phyloP scores from a whole-genome alignment of 2,888 invertebrate genomes.

The Eupithecia insigniata region DNA sequence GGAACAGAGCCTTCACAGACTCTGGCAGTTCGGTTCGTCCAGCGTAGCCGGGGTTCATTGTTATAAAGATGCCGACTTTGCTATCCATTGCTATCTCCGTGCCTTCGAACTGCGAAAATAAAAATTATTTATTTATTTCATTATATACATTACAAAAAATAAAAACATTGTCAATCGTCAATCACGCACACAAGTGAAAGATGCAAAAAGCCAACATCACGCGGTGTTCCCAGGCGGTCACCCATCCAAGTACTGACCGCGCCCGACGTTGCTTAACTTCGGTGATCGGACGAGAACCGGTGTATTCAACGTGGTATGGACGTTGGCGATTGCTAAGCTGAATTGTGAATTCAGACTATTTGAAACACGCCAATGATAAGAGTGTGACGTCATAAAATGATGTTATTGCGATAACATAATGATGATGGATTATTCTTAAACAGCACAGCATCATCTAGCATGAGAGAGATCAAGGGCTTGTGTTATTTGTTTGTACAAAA shows the following conservation, averaged over 20 bases:
- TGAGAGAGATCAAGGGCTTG: too few species aligned
- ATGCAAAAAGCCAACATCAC: slow-evolving; percentile 45
- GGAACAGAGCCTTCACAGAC: slow-evolving; percentile 94
- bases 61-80: slow-evolving; percentile 96
- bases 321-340: slow-evolving; percentile 52
- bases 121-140: too few species aligned
- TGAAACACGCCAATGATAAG: too few species aligned
- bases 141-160: not conserved
- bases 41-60: slow-evolving; percentile 97
- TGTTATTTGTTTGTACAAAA: too few species aligned
- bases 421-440: too few species aligned
- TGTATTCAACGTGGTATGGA: slow-evolving; percentile 71
- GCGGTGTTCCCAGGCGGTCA: slow-evolving; percentile 72
- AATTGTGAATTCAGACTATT: too few species aligned
- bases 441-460: too few species aligned
- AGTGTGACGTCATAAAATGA: slow-evolving; percentile 25
- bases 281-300: slow-evolving; percentile 80
- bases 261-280: slow-evolving; percentile 78
- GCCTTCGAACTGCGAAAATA: slow-evolving; percentile 88
- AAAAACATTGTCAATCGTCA: not conserved
- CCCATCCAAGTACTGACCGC: slow-evolving; percentile 69
- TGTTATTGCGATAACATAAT: too few species aligned
- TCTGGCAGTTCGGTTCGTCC: slow-evolving; percentile 96
- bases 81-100: slow-evolving; percentile 91
- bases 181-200: not conserved